Evolutionary conservation across 1,140 invertebrate species (phyloP).

Genomic region (Drosophila ohnishii): DNA sequence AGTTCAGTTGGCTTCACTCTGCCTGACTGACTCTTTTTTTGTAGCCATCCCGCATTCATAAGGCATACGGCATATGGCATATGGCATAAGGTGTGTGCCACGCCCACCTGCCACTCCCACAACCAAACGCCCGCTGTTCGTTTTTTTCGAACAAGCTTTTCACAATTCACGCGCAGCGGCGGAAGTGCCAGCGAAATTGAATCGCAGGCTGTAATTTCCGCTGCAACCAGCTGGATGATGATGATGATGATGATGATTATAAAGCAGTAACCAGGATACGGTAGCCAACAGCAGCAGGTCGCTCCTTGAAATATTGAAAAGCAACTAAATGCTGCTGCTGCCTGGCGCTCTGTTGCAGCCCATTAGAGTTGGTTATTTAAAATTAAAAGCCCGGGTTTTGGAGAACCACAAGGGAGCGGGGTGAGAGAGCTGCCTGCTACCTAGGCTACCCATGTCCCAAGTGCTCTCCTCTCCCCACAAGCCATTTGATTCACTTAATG

Average conservation of each 20-base stretch:
- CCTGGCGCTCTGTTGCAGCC: constrained; percentile 38
- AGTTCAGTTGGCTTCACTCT: constrained; percentile 55
- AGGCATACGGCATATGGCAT: constrained; percentile 14
- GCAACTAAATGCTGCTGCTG: constrained; percentile 52
- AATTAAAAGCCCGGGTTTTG: constrained; percentile 54
- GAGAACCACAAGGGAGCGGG: neutral
- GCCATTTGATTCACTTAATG: constrained; percentile 64
- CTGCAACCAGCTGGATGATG: constrained; percentile 43
- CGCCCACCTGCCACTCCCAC: constrained; percentile 5
- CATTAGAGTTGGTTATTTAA: constrained; percentile 68
- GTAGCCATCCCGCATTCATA: constrained; percentile 24
- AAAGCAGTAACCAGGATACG: constrained; percentile 11
- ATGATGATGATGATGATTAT: constrained; percentile 8
- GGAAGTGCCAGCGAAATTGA: constrained; percentile 78
- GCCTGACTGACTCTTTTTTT: constrained; percentile 42
- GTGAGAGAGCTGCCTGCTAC: neutral
- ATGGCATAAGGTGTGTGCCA: constrained; percentile 8
- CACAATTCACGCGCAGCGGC: constrained; percentile 66
- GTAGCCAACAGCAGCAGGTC: constrained; percentile 3
- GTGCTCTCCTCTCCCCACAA: neutral
- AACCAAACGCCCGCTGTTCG: constrained; percentile 32
- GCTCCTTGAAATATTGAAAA: constrained; percentile 53
- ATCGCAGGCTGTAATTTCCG: constrained; percentile 80
- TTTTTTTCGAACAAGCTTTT: constrained; percentile 65
- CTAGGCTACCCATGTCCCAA: neutral